A percentile compares a stretch with the other conserved stretches of the same genome.
These are phyloP conservation scores for Brachyhypopomus occidentalis DNA, from an alignment of 2,113 vertebrate species.

Conservation along the genomic window DNA sequence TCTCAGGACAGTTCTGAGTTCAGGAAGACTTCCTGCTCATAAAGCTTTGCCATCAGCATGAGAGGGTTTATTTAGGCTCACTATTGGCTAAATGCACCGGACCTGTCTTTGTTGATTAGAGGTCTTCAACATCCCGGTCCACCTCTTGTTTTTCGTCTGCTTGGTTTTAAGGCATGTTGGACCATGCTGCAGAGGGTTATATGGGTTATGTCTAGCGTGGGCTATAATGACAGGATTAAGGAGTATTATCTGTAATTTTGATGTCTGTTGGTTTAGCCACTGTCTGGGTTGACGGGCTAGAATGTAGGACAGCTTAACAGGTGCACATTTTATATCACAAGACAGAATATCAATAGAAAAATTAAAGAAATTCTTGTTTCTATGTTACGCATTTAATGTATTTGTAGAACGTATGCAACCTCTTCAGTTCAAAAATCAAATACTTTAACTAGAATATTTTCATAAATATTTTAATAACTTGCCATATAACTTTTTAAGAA, in stretches of 20 bases:
- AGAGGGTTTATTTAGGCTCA: conserved; percentile 14
- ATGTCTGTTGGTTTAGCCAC: conserved; percentile 45
- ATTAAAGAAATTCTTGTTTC: neutral
- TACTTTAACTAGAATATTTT: conserved; percentile 8
- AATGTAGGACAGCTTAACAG: conserved; percentile 23
- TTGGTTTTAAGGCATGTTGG: conserved; percentile 41
- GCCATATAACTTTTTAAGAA: conserved; percentile 39
- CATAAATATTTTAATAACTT: conserved; percentile 57
- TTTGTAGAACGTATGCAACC: neutral
- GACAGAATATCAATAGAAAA: neutral
- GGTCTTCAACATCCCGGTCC: conserved; percentile 45
- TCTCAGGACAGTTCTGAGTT: neutral
- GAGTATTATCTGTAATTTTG: conserved; percentile 48
- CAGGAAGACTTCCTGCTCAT: neutral
- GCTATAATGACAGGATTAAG: conserved; percentile 55
- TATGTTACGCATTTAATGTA: too few relatives aligned
- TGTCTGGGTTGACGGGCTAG: conserved; percentile 24
- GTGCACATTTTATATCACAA: neutral
- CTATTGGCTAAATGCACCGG: conserved; percentile 39
- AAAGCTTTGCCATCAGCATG: neutral
- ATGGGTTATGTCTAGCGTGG: conserved; percentile 48
- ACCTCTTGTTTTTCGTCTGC: conserved; percentile 59
- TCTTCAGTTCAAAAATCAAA: neutral
- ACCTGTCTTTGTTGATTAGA: conserved; percentile 39
- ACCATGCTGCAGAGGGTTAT: conserved; percentile 43